Evolutionary conservation across 2,113 vertebrate species (phyloP), one percentile per base, ranked within the genome.

Genomic region (Girardinichthys multiradiatus): DNA sequence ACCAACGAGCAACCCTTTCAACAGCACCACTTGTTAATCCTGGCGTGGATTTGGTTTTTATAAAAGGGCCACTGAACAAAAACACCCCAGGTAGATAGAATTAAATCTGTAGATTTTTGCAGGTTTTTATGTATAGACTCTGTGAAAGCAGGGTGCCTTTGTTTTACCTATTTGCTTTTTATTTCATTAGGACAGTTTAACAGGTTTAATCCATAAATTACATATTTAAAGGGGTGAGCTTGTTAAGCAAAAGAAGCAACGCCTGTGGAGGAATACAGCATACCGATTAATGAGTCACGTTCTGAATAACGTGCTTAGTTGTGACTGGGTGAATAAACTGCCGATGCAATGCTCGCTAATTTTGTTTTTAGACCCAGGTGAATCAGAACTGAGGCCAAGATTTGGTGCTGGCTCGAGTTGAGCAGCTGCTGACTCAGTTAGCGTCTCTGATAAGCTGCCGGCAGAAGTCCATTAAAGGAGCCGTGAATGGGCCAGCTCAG

Each of bases 401-500:
- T 61, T 63, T 67, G 26, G 3, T 31, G 64, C 57, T 39, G 66
- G 80, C 83, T 80, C 48, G 57, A 73, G 66, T 67, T 24, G 70
- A 73, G 70, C 57, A 75, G 64, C n/a, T 30, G 74, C 83, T 87
- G 89, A 91, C 79, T 90, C 87, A 82, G 84, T 83, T 68, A 48
- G 65, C 79, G 58, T 39, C 64, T 19, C 68, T 82, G 74, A 72
- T 62, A 71, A 75, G 79, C 81, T 72, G 83, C 70, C 26, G 39
- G 83, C 75, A 74, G 67, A 75, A 74, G 81, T 86, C 82, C 79
- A 90, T 90, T 90, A 81, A 83, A 80, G 69, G 76, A 58, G 77
- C 68, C 39, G 72, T 84, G 82, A 87, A 86, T 77, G 72, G 76
- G 66, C 48, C 69, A 33, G 71, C 71, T 83, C 75, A 74, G 83